Evolutionary conservation across 2,113 vertebrate genomes (phyloP).

Genomic region (Megaceryle torquata): DNA sequence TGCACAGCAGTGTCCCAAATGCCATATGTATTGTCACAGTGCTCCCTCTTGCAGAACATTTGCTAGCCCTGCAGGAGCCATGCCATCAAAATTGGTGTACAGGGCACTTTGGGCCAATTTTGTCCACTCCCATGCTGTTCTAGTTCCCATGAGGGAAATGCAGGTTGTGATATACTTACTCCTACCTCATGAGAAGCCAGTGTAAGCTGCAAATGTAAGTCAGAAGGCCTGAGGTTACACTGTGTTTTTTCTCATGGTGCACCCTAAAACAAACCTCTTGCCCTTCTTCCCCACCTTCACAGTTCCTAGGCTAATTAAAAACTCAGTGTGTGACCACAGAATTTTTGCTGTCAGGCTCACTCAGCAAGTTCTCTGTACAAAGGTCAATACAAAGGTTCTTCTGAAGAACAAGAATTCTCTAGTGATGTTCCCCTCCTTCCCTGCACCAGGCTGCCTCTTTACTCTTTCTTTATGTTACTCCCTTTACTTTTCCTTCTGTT

Average conservation of each 20-base stretch:
- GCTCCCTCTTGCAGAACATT: constrained; percentile 7
- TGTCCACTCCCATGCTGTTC: neutral
- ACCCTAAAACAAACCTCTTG: neutral
- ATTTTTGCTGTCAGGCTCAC: neutral
- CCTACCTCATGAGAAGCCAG: neutral
- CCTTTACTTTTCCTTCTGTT: neutral
- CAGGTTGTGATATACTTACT: neutral
- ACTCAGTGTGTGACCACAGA: neutral
- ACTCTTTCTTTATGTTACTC: neutral
- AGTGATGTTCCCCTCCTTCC: neutral
- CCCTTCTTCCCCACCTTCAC: neutral
- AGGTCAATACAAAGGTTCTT: neutral
- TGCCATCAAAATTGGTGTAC: neutral
- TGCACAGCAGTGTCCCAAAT: constrained; percentile 13
- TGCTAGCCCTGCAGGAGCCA: constrained; percentile 20
- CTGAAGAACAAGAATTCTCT: neutral
- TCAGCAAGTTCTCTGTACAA: neutral
- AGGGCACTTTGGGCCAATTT: neutral
- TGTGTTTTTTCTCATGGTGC: neutral
- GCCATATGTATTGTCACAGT: neutral
- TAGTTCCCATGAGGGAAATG: neutral
- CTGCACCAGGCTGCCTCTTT: neutral
- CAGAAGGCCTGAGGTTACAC: neutral
- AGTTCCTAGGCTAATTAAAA: neutral
- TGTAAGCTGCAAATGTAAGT: neutral